Conservation (phyloP, 2,888 invertebrate species). For the Drosophila koepferae region DNA sequence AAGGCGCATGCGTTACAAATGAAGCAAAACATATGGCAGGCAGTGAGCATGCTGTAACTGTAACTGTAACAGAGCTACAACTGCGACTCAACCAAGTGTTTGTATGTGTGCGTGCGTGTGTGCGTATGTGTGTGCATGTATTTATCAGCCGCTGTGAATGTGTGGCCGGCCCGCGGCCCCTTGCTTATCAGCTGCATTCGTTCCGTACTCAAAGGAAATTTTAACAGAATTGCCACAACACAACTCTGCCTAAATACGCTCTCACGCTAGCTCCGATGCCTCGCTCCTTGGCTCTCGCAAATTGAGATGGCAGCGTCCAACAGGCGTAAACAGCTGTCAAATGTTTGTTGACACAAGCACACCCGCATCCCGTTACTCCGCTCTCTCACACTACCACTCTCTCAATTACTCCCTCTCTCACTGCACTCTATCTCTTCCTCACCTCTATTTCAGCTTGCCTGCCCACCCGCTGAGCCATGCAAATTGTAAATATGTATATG, state of each 20-base stretch:
- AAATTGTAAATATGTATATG: constrained; percentile 28
- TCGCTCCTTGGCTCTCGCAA: constrained; percentile 31
- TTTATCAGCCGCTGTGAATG: constrained; percentile 39
- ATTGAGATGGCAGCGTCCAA: constrained; percentile 60
- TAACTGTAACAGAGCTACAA: constrained; percentile 13
- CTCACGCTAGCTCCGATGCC: not conserved
- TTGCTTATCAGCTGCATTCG: constrained; percentile 63
- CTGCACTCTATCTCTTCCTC: not conserved
- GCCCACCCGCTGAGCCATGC: constrained; percentile 23
- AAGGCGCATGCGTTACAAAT: constrained; percentile 56
- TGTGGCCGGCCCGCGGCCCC: constrained; percentile 23
- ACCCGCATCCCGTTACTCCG: constrained; percentile 11
- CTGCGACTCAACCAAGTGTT: constrained; percentile 16
- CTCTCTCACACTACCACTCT: not conserved
- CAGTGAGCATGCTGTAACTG: constrained; percentile 12
- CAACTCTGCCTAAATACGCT: constrained; percentile 13
- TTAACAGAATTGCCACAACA: constrained; percentile 37
- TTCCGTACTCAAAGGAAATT: constrained; percentile 38
- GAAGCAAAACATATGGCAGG: constrained; percentile 48
- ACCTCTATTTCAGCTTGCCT: not conserved
- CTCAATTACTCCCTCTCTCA: not conserved
- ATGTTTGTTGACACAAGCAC: constrained; percentile 61
- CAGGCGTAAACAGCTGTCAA: constrained; percentile 77
- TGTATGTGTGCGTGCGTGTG: constrained; percentile 3
- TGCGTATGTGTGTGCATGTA: constrained; percentile 16